Evolutionary conservation across 2,113 vertebrate species (phyloP).

Genomic region (Erpornis zantholeuca): DNA sequence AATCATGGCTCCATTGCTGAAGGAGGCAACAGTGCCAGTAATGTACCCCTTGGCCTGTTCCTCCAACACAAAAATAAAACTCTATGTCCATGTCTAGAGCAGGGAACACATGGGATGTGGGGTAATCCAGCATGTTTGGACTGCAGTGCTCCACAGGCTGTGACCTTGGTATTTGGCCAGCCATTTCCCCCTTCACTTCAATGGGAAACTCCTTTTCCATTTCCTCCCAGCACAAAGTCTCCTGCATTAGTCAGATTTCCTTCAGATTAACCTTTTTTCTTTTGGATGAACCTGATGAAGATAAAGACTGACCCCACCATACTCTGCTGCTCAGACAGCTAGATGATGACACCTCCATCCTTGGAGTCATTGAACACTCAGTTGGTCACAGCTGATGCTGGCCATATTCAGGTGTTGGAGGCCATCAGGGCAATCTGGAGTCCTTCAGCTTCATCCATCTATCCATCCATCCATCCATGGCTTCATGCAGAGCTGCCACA

Average conservation of each 20-base stretch:
- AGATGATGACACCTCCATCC: not conserved
- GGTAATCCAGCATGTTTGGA: not conserved
- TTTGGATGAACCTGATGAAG: not conserved
- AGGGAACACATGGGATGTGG: not conserved
- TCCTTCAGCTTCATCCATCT: not conserved
- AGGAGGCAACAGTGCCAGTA: not conserved
- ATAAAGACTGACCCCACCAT: not conserved
- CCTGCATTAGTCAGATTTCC: not conserved
- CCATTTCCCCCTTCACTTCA: not conserved
- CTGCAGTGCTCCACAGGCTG: not conserved
- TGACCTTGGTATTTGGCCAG: not conserved
- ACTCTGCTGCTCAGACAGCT: not conserved
- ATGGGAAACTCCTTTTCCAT: not conserved
- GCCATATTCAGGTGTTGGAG: not conserved
- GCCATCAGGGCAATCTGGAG: not conserved
- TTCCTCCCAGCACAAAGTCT: not conserved
- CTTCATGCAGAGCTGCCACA: not conserved
- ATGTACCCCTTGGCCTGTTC: not conserved
- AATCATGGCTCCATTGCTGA: not conserved
- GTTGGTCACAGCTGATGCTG: rapidly evolving
- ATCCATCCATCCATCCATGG: not conserved
- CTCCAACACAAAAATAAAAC: not conserved
- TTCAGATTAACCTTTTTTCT: not conserved
- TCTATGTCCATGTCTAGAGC: not conserved
- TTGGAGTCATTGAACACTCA: not conserved